Percentiles rank a stretch among this genome's conserved stretches.
Evolutionary conservation across 2,888 invertebrate genomes (phyloP).

Genomic region (Sarcophaga subvicina): DNA sequence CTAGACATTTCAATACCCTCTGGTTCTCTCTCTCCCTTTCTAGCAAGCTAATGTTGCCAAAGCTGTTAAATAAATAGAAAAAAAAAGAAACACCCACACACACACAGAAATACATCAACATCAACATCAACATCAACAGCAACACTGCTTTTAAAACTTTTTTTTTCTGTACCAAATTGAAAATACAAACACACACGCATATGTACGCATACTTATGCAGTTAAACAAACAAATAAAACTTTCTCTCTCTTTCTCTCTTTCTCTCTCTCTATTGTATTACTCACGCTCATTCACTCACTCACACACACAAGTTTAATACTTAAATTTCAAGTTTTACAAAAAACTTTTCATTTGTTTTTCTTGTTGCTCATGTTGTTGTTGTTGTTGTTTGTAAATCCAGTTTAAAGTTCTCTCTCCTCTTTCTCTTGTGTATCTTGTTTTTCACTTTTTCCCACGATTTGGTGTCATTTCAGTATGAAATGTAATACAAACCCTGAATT

Average conservation of each 20-base stretch:
- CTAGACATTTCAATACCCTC: not conserved
- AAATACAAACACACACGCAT: not conserved
- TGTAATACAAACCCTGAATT: too few relatives aligned
- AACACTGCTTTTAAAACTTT: not conserved
- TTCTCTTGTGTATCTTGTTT: not conserved
- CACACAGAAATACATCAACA: not conserved
- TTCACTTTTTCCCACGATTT: slow-evolving; percentile 20
- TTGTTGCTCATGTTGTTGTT: not conserved
- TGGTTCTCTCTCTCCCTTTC: not conserved
- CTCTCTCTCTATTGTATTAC: too few relatives aligned
- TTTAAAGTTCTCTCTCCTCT: not conserved
- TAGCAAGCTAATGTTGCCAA: slow-evolving; percentile 16
- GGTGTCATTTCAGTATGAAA: slow-evolving; percentile 32
- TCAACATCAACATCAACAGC: not conserved
- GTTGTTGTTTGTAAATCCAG: not conserved
- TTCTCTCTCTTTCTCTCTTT: not conserved
- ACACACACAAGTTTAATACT: slow-evolving; percentile 7
- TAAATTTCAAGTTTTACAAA: not conserved
- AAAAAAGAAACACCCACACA: not conserved
- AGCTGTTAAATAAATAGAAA: slow-evolving; percentile 42
- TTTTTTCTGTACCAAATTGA: slow-evolving; percentile 4
- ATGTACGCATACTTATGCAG: not conserved
- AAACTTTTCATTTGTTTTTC: not conserved
- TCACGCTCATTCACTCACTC: not conserved
- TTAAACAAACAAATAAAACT: not conserved